These are phyloP conservation scores for Nomada fucata DNA, from an alignment of 2,888 invertebrate genomes.

Conservation along the genomic window DNA sequence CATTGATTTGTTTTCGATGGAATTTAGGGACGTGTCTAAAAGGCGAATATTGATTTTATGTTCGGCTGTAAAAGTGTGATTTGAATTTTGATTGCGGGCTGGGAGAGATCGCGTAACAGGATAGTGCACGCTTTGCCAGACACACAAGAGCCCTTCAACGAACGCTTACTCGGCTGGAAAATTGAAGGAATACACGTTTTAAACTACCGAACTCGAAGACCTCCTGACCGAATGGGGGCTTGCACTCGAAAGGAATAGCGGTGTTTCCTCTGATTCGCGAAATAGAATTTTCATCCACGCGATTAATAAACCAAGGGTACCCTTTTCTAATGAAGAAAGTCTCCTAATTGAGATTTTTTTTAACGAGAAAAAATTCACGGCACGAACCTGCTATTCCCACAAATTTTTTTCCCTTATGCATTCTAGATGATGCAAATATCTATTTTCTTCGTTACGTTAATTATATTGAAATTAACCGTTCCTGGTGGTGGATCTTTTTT, in stretches of 20 bases:
- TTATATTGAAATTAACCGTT: slow-evolving; percentile 29
- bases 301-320: not conserved
- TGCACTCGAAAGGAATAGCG: slow-evolving; percentile 1
- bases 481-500: not conserved
- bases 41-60: slow-evolving; percentile 84
- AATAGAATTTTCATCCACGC: not conserved
- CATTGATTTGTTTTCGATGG: slow-evolving; percentile 77
- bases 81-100: slow-evolving; percentile 84
- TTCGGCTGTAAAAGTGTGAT: slow-evolving; percentile 83
- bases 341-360: too few relatives aligned
- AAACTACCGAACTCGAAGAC: slow-evolving; percentile 76
- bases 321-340: not conserved
- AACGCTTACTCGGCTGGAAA: slow-evolving; percentile 83
- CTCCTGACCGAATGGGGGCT: slow-evolving; percentile 63
- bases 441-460: slow-evolving; percentile 14
- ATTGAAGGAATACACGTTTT: slow-evolving; percentile 84
- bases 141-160: slow-evolving; percentile 82
- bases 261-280: not conserved
- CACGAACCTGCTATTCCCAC: too few relatives aligned
- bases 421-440: slow-evolving; percentile 30
- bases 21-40: slow-evolving; percentile 76
- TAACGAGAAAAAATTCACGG: not conserved
- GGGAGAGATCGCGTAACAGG: slow-evolving; percentile 84
- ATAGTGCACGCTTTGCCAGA: slow-evolving; percentile 84
- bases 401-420: not conserved